Conservation (phyloP, 2,888 invertebrate species). For the Lingula anatina region DNA sequence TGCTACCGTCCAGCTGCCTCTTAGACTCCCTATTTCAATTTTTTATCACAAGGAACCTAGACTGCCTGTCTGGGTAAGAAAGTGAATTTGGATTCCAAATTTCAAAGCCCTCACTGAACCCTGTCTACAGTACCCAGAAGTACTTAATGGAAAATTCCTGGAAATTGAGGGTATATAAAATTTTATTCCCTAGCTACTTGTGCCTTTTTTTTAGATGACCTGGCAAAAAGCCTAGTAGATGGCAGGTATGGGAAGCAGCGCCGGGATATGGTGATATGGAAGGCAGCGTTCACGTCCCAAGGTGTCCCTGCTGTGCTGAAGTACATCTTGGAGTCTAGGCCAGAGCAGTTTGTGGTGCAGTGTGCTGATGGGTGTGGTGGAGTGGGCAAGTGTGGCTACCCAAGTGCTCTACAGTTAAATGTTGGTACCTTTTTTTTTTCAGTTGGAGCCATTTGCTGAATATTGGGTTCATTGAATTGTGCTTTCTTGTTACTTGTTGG, state of each 20-base stretch:
- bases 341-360: conserved; percentile 22
- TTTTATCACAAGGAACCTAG: no score
- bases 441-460: background rate
- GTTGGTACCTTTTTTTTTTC: background rate
- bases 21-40: no score
- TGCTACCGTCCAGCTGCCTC: no score
- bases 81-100: background rate
- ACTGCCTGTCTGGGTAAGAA: background rate
- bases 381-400: conserved; percentile 24
- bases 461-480: background rate
- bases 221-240: conserved; percentile 23
- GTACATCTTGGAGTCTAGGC: conserved; percentile 24
- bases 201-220: conserved; percentile 21
- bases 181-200: background rate
- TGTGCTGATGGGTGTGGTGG: conserved; percentile 27
- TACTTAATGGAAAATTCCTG: no score
- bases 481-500: no score
- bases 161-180: background rate
- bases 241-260: conserved; percentile 26
- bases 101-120: background rate
- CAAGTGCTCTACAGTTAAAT: conserved; percentile 20
- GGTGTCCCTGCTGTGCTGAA: conserved; percentile 15
- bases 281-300: conserved; percentile 11
- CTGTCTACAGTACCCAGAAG: no score
- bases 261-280: conserved; percentile 22